Evolutionary conservation across 2,888 invertebrate species (phyloP), one percentile per base, ranked within the genome.

Genomic region (Myopa testacea): DNA sequence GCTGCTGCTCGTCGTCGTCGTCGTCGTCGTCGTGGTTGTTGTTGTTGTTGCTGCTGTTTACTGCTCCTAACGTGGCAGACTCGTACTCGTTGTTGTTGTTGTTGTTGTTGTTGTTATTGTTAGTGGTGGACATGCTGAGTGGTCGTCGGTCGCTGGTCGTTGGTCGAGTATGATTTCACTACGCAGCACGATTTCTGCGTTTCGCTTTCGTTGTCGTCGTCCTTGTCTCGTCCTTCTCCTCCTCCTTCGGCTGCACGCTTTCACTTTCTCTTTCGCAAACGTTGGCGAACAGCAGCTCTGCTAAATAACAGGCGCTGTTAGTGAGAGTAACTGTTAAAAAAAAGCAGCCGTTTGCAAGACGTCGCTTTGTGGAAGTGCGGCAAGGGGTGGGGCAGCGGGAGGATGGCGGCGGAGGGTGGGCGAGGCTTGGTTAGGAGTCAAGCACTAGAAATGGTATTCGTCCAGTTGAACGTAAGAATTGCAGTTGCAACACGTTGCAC

Each of bases 81-180:
- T 60, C 81, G 78, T 73, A 75, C 70, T 68, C 80, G 68, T 80
- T 79, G 76, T 78, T 80, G 68, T 78, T 74, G 74, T 80, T 77
- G 76, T 73, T 73, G 55, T 38, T 38, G 70, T 76, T 63, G 45
- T 26, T 67, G 67, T 67, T 65, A 40, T 58, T 38, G 60, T 75
- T 12, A 19, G 26, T 69, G 6, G 55, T 69, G 62, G 73, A 62
- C 62, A 60, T 60, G 73, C 58, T 69, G 75, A 40, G 19, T 34
- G 40, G 6, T n/a, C 16, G 55, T 14, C 10, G 50, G 50, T n/a
- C 16, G 55, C 16, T 58, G 37, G 45, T 40, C 37, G 62, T 55
- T 40, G 14, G 40, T 40, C 71, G 34, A 65, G 8, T 65, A 37
- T 65, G 38, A 16, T 38, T 38, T 14, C 14, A 34, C 12, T 38